These are phyloP conservation scores for Buphagus erythrorhynchus DNA, from an alignment of 2,797 vertebrate species.

Conservation along the genomic window DNA sequence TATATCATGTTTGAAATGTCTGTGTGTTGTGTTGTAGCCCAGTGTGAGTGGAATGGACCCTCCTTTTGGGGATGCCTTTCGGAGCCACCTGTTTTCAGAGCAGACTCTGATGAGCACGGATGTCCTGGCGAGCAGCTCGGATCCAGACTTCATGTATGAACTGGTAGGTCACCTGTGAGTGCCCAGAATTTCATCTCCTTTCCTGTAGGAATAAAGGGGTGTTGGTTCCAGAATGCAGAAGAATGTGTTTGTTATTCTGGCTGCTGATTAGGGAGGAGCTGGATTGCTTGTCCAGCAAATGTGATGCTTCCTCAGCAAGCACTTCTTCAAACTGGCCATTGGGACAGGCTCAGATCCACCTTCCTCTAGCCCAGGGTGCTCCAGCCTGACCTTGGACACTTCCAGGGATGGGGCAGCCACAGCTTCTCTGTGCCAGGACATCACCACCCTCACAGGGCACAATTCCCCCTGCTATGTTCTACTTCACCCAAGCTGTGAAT, in stretches of 20 bases:
- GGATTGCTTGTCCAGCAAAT: background rate
- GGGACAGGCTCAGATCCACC: background rate
- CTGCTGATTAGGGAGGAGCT: background rate
- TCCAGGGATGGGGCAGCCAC: background rate
- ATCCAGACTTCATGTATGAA: constrained; percentile 99
- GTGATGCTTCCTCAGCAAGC: background rate
- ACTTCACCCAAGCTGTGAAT: background rate
- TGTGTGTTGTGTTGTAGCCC: constrained; percentile 81
- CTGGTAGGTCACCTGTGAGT: constrained; percentile 84
- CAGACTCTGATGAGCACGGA: constrained; percentile 98
- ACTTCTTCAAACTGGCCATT: background rate
- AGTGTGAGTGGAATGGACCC: constrained; percentile 98
- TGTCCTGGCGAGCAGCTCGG: constrained; percentile 93
- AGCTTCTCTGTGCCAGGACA: background rate
- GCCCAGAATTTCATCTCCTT: background rate
- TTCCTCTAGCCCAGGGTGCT: background rate
- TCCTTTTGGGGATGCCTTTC: constrained; percentile 98
- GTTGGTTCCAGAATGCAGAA: background rate
- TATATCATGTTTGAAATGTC: background rate
- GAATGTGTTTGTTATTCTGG: background rate
- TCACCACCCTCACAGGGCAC: background rate
- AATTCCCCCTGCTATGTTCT: background rate
- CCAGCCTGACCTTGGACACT: background rate
- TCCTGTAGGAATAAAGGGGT: background rate
- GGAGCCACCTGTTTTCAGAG: constrained; percentile 96